phyloP scores from a whole-genome alignment of 2,888 invertebrate species.

The Rhynchonema sp. region DNA sequence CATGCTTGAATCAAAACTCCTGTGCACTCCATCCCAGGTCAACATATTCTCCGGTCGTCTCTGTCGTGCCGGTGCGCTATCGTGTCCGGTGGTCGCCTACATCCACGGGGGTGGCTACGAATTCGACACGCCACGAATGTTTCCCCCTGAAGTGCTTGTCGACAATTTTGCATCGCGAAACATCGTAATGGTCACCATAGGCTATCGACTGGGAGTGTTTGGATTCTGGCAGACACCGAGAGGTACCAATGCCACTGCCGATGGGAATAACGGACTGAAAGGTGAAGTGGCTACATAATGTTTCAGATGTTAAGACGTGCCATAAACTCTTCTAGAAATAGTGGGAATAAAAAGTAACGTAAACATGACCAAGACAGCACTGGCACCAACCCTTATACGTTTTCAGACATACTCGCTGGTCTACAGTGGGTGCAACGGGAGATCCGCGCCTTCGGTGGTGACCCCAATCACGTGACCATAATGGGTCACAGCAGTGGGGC shows the following conservation, averaged over 20 bases:
- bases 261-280: slow-evolving; percentile 4
- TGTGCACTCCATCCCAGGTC: no score
- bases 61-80: no score
- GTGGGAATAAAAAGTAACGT: no score
- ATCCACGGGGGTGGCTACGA: slow-evolving; percentile 7
- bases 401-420: slow-evolving; percentile 7
- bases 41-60: no score
- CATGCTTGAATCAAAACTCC: no score
- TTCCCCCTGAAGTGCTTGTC: slow-evolving; percentile 2
- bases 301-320: no score
- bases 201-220: slow-evolving; percentile 5
- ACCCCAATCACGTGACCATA: slow-evolving; percentile 10
- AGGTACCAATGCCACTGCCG: slow-evolving; percentile 1
- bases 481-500: slow-evolving; percentile 11
- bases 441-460: slow-evolving; percentile 12
- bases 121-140: slow-evolving; percentile 7
- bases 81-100: not conserved
- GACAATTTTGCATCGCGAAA: slow-evolving; percentile 7
- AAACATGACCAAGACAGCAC: no score
- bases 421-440: slow-evolving; percentile 8
- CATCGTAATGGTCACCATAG: slow-evolving; percentile 4
- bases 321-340: no score
- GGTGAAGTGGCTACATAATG: no score
- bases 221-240: slow-evolving; percentile 7
- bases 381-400: no score